These are phyloP conservation scores for Meda fulgida DNA, from an alignment of 2,797 vertebrate species.

Conservation along the genomic window DNA sequence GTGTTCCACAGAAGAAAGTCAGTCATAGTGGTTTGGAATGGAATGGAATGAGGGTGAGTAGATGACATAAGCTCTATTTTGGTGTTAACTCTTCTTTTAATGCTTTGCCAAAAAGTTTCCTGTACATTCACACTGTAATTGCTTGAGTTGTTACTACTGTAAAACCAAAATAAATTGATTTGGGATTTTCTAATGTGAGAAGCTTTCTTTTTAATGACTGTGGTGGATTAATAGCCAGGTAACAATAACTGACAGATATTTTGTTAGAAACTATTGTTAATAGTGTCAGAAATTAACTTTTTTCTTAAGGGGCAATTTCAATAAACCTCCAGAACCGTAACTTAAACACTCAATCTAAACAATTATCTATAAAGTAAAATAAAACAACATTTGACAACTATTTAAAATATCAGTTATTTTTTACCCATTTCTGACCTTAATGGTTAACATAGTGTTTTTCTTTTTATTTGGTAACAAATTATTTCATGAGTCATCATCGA, in stretches of 20 bases:
- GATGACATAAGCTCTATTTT: background rate
- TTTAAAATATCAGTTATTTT: background rate
- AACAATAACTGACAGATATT: background rate
- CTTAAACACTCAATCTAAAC: background rate
- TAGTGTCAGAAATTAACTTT: background rate
- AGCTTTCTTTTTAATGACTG: background rate
- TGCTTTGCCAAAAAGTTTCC: background rate
- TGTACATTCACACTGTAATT: background rate
- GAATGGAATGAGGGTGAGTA: background rate
- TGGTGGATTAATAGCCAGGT: too few relatives aligned
- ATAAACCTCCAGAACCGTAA: too few relatives aligned
- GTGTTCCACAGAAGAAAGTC: background rate
- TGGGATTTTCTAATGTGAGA: background rate
- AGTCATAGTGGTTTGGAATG: background rate
- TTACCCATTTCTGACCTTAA: background rate
- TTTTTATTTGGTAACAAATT: background rate
- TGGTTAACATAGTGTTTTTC: background rate
- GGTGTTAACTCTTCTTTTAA: background rate
- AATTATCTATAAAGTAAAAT: too few relatives aligned
- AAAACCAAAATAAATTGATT: background rate
- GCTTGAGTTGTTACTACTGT: background rate
- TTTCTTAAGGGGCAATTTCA: background rate
- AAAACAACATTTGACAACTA: too few relatives aligned
- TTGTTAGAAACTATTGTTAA: background rate
- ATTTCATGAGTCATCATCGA: background rate